phyloP scores from a whole-genome alignment of 92 coral and sea anemone species.

The Zoanthus solanderi region DNA sequence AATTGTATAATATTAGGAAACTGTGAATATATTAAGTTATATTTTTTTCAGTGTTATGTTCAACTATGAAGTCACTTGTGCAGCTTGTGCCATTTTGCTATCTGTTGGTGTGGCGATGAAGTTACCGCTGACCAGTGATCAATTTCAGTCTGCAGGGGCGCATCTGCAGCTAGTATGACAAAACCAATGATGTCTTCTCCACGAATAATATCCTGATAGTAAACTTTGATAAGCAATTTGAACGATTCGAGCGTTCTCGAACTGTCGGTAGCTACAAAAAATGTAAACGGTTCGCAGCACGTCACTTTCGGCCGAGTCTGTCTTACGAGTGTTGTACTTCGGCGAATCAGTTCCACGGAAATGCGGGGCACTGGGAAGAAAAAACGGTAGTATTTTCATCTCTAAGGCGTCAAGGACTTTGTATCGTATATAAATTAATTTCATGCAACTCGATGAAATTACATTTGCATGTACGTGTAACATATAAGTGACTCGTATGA shows the following conservation, averaged over 20 bases:
- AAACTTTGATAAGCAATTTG: constrained; percentile 79
- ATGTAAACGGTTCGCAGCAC: constrained; percentile 73
- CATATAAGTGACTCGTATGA: too few species aligned
- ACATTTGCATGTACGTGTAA: too few species aligned
- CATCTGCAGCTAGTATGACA: constrained; percentile 76
- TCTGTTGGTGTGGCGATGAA: constrained; percentile 81
- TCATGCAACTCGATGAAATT: too few species aligned
- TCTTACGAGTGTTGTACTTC: constrained; percentile 71
- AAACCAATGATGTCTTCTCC: constrained; percentile 80
- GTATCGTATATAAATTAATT: too few species aligned
- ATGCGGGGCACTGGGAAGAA: constrained; percentile 67
- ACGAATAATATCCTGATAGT: constrained; percentile 74
- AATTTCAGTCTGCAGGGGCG: constrained; percentile 79
- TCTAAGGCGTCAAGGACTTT: too few species aligned
- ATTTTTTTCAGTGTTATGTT: neutral
- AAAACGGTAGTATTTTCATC: neutral
- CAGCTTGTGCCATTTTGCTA: constrained; percentile 87
- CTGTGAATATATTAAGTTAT: too few species aligned
- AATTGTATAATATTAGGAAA: too few species aligned
- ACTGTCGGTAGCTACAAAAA: constrained; percentile 84
- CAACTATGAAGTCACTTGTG: constrained; percentile 43
- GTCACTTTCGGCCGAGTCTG: constrained; percentile 67
- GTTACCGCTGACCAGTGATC: constrained; percentile 92
- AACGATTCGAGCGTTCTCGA: constrained; percentile 80
- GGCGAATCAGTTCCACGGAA: constrained; percentile 79